Conservation (phyloP, 2,888 invertebrate genomes). For the Dolomedes plantarius region DNA sequence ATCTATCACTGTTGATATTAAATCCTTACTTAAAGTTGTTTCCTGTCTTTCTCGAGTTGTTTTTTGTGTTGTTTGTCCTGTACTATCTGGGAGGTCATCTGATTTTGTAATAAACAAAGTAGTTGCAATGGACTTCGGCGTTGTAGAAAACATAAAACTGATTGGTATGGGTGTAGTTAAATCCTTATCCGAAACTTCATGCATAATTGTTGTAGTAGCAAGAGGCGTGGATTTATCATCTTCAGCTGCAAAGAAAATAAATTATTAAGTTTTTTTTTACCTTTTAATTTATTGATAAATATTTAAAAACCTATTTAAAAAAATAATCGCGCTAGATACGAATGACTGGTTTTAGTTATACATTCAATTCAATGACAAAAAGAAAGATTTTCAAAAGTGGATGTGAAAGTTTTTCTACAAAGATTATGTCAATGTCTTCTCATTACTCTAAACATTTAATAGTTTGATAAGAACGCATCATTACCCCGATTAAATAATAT, state of each 20-base stretch:
- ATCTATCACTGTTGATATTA: neutral
- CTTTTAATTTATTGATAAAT: no score
- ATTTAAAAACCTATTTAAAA: no score
- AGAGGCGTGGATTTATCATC: neutral
- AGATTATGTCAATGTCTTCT: no score
- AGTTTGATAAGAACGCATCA: no score
- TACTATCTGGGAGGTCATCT: neutral
- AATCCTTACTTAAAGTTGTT: neutral
- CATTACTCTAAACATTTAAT: no score
- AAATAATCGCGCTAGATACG: no score
- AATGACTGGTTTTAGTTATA: no score
- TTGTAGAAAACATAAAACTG: conserved; percentile 50
- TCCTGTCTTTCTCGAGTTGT: neutral
- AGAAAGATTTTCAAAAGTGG: no score
- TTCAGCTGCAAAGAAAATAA: conserved; percentile 36
- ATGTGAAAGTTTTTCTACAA: no score
- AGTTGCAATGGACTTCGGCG: conserved; percentile 21
- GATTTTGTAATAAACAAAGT: conserved; percentile 26
- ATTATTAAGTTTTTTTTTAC: no score
- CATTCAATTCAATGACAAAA: no score
- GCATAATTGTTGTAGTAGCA: neutral
- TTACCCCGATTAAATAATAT: no score
- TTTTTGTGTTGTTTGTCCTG: neutral
- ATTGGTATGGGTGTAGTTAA: conserved; percentile 51
- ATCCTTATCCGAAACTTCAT: conserved; percentile 27